Percentiles rank a stretch among this genome's conserved stretches.
These are phyloP conservation scores for Bombus pyrosoma DNA, from an alignment of 1,140 invertebrate genomes.

Conservation along the genomic window DNA sequence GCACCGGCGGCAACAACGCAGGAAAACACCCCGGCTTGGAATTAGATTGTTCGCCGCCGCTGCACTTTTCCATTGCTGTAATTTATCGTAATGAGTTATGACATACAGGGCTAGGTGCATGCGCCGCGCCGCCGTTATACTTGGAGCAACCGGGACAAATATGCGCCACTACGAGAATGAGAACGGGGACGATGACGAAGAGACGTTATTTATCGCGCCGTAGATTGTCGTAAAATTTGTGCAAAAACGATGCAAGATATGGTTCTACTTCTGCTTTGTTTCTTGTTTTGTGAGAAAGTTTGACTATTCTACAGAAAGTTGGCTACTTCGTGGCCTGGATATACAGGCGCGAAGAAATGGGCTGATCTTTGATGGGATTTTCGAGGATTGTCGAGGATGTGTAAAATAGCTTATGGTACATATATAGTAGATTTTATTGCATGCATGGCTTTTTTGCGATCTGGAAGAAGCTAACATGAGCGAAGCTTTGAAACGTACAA, in stretches of 20 bases:
- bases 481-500: too few relatives aligned
- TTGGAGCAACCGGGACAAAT: neutral
- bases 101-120: too few relatives aligned
- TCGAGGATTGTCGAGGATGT: neutral
- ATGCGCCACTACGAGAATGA: neutral
- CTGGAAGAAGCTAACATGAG: too few relatives aligned
- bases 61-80: slow-evolving; percentile 24
- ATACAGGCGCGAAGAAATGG: too few relatives aligned
- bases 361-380: neutral
- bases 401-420: neutral
- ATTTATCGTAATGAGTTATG: slow-evolving; percentile 29
- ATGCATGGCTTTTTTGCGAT: too few relatives aligned
- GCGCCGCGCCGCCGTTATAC: neutral
- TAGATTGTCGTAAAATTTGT: neutral
- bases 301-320: neutral
- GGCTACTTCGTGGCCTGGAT: too few relatives aligned
- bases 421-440: neutral
- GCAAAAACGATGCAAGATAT: neutral
- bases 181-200: neutral
- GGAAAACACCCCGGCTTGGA: neutral
- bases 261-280: neutral
- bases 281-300: neutral
- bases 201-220: neutral
- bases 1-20: slow-evolving; percentile 1
- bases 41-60: slow-evolving; percentile 22